A percentile compares a stretch with the other conserved stretches of the same genome.
Conservation (phyloP, 2,888 invertebrate genomes). For the Chloromyia formosa region DNA sequence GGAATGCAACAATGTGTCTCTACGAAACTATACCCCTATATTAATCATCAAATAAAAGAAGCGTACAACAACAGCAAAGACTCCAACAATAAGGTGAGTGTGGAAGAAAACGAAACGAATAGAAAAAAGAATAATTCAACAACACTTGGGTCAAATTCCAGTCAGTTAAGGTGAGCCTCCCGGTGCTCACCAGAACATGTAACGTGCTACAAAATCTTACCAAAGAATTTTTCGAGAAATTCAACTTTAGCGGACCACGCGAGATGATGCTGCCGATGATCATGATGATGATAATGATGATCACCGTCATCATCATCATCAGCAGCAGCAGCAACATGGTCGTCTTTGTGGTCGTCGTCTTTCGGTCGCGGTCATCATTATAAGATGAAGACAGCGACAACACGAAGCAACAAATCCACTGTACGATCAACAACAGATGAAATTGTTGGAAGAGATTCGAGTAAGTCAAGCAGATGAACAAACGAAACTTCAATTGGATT, state of each 20-base stretch:
- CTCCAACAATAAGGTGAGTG: slow-evolving; percentile 19
- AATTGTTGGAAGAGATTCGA: background rate
- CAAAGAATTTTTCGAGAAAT: slow-evolving; percentile 48
- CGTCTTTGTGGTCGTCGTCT: slow-evolving; percentile 17
- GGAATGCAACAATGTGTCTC: slow-evolving; percentile 25
- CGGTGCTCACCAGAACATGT: slow-evolving; percentile 12
- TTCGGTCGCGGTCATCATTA: background rate
- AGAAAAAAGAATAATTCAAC: slow-evolving; percentile 38
- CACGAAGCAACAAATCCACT: slow-evolving; percentile 14
- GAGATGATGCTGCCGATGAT: slow-evolving; percentile 45
- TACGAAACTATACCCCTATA: slow-evolving; percentile 3
- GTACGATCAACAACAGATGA: slow-evolving; percentile 8
- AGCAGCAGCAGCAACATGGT: background rate
- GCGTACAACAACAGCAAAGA: slow-evolving; percentile 38
- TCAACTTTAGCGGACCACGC: slow-evolving; percentile 45
- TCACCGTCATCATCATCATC: slow-evolving; percentile 37
- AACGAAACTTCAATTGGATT: slow-evolving; percentile 18
- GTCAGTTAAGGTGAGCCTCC: slow-evolving; percentile 24
- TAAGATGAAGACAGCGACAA: slow-evolving; percentile 25
- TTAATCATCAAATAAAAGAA: slow-evolving; percentile 20
- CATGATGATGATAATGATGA: slow-evolving; percentile 43
- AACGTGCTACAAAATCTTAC: slow-evolving; percentile 44
- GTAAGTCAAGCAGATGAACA: background rate
- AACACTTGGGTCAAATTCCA: slow-evolving; percentile 48
- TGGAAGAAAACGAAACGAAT: slow-evolving; percentile 37